Conservation (phyloP, 2,888 invertebrate species). For the Diarsia rubi region DNA sequence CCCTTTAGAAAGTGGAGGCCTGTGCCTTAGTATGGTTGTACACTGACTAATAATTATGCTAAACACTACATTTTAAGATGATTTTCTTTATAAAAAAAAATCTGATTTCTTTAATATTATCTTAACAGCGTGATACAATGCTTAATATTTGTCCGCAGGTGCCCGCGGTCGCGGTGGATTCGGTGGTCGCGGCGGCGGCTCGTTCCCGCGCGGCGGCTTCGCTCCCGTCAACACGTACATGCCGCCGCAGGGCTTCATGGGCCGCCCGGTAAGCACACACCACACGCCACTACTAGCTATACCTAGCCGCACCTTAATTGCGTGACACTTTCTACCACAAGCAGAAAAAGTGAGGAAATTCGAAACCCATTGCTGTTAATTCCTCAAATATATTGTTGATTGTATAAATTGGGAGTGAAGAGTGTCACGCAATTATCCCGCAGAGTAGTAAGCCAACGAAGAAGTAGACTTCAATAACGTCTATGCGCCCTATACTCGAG, state of each 20-base stretch:
- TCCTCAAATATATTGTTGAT: background rate
- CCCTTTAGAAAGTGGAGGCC: background rate
- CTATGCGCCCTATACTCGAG: background rate
- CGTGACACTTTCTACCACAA: background rate
- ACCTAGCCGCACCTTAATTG: conserved; percentile 2
- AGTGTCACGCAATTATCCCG: conserved; percentile 4
- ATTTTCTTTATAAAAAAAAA: background rate
- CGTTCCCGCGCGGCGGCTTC: conserved; percentile 87
- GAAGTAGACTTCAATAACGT: background rate
- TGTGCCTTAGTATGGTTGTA: background rate
- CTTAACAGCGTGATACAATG: conserved; percentile 1
- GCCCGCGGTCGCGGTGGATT: conserved; percentile 86
- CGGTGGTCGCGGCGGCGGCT: conserved; percentile 82
- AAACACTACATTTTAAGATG: background rate
- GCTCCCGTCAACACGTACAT: conserved; percentile 86
- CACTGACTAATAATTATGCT: background rate
- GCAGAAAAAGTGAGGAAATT: background rate
- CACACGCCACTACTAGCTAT: background rate
- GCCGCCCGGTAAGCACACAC: conserved; percentile 79
- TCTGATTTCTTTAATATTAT: conserved; percentile 6
- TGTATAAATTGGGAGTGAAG: background rate
- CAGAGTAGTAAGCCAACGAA: conserved; percentile 21
- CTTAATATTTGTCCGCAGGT: conserved; percentile 65
- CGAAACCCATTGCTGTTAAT: background rate
- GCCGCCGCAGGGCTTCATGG: conserved; percentile 87